Conservation (phyloP, 1,140 invertebrate genomes). For the Bilobella aurantiaca region DNA sequence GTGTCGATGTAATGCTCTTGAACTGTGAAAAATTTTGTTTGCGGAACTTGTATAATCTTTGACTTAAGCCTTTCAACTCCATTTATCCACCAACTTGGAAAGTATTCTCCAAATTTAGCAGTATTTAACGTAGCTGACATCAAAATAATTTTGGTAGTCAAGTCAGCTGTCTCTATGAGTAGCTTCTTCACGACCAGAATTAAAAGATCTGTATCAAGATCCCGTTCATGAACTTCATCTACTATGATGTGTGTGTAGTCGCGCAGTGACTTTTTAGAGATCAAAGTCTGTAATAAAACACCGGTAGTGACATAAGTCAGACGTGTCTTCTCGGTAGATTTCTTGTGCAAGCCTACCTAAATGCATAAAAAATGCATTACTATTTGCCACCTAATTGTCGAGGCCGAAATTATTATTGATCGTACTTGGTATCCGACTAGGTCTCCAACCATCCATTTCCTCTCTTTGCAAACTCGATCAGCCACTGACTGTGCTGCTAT, state of each 20-base stretch:
- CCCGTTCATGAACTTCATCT: conserved; percentile 91
- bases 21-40: background rate
- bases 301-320: conserved; percentile 76
- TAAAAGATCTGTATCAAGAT: conserved; percentile 86
- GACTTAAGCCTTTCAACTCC: conserved; percentile 39
- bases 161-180: background rate
- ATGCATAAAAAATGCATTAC: background rate
- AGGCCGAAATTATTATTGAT: background rate
- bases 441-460: conserved; percentile 60
- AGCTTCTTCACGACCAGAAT: conserved; percentile 67
- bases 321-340: conserved; percentile 45
- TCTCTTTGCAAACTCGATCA: conserved; percentile 62
- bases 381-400: too few relatives aligned
- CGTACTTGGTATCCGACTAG: conserved; percentile 71
- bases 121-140: conserved; percentile 52
- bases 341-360: conserved; percentile 37
- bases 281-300: conserved; percentile 55
- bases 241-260: conserved; percentile 80
- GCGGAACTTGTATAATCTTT: conserved; percentile 46
- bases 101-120: conserved; percentile 46
- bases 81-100: conserved; percentile 42
- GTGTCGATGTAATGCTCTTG: background rate
- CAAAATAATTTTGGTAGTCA: conserved; percentile 31
- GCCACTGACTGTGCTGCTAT: conserved; percentile 75
- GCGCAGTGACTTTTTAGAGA: conserved; percentile 47